Conservation (phyloP, 2,888 invertebrate genomes). For the Agriotes lineatus region DNA sequence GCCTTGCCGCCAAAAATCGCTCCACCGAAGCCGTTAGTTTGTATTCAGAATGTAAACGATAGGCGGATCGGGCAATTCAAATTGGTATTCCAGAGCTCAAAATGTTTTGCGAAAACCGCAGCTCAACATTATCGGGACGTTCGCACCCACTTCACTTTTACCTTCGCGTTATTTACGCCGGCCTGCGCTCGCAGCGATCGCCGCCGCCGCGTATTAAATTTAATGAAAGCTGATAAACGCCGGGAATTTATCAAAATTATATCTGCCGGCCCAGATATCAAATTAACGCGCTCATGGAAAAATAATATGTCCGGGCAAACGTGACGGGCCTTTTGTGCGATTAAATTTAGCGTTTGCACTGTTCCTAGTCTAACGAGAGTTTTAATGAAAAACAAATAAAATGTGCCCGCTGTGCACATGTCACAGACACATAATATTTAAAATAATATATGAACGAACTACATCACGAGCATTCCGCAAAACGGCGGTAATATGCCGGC, state of each 20-base stretch:
- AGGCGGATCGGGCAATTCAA: constrained; percentile 6
- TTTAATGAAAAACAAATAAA: constrained; percentile 38
- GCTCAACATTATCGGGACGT: neutral
- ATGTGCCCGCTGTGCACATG: constrained; percentile 26
- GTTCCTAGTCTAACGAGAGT: constrained; percentile 23
- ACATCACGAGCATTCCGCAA: neutral
- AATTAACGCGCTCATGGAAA: constrained; percentile 24
- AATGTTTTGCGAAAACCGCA: constrained; percentile 5
- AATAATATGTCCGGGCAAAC: constrained; percentile 15
- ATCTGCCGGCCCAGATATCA: constrained; percentile 13
- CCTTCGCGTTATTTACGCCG: neutral
- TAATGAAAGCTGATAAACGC: neutral
- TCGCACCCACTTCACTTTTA: neutral
- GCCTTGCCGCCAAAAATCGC: neutral
- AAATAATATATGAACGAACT: constrained; percentile 20
- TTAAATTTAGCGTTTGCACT: neutral
- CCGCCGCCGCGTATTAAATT: neutral
- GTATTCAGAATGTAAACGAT: constrained; percentile 14
- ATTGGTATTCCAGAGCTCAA: constrained; percentile 1
- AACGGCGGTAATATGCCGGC: neutral
- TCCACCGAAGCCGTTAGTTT: constrained; percentile 2
- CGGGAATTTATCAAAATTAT: constrained; percentile 16
- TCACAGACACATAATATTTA: constrained; percentile 23
- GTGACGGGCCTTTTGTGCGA: constrained; percentile 23
- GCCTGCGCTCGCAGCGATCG: neutral